Base-by-base conservation (phyloP, 92 coral and sea anemone genomes). In the Hydrozoanthus gracilis region DNA sequence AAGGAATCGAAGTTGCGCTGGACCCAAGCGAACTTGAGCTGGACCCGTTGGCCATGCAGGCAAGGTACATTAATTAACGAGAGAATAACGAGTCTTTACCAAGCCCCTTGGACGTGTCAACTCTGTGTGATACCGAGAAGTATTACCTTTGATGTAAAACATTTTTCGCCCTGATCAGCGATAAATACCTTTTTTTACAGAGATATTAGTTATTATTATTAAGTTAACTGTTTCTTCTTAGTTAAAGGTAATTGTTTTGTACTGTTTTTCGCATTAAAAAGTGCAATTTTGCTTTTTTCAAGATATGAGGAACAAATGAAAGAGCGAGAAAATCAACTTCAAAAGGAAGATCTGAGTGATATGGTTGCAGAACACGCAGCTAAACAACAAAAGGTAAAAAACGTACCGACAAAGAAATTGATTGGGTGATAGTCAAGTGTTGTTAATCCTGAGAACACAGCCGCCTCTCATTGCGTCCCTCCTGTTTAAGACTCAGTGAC, bases 291-390 rank as follows among this genome's bases (percentile, higher is more conserved):
- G 67, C 9, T 46, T 44, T 39, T 56, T 52, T 74, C 44, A 78
- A 96, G 99, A 89, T 96, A 96, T 86, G 99, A 96, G 8, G 94
- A 95, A 66, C 99, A 96, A 77, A 86, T 96, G 58, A 95, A 92
- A 71, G 99, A 96, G 89, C 88, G 98, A 80, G 98, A 96, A 76
- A 96, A 86, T 83, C 98, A 94, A 69, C 86, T 92, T 6, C 96
- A 93, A 48, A 96, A 96, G 86, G 99, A 96, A 86, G 99, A 96
- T 79, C 86, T 95, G 35, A 96, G 99, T 90, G 99, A 96, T 83
- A 96, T 96, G 99, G 99, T 96, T 8, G 99, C 99, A 18, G 99
- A 96, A 89, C 99, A 96, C 62, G 99, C 99, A 54, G 99, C 99
- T 15, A 95, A 92, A 88, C 99, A 96, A 61, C 95, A 95, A 93